phyloP scores from a whole-genome alignment of 2,888 invertebrate species.

The Netelia melanura region DNA sequence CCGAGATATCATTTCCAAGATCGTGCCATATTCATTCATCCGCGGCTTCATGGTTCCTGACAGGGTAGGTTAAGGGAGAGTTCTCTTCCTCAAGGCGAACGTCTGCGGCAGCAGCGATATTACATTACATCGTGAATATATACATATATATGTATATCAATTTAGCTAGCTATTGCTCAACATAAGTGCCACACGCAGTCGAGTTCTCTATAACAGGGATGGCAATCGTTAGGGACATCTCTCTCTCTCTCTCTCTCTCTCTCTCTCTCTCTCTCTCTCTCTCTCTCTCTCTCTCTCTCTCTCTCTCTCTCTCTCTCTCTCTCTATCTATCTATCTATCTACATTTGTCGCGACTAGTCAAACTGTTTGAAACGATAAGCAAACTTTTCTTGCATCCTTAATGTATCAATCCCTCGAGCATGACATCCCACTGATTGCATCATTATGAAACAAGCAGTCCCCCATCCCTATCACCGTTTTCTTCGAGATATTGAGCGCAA shows the following conservation, averaged over 20 bases:
- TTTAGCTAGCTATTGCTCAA: neutral
- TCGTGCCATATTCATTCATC: conserved; percentile 2
- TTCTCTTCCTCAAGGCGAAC: conserved; percentile 27
- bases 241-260: neutral
- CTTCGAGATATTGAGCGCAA: neutral
- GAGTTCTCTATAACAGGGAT: conserved; percentile 5
- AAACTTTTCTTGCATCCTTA: conserved; percentile 38
- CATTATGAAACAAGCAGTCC: conserved; percentile 26
- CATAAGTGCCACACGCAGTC: conserved; percentile 50
- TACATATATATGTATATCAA: neutral
- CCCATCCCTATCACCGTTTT: neutral
- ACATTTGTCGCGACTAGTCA: conserved; percentile 47
- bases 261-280: neutral
- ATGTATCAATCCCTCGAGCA: conserved; percentile 50
- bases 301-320: neutral
- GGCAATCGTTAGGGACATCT: conserved; percentile 37
- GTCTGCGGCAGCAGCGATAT: conserved; percentile 40
- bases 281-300: neutral
- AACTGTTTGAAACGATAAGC: conserved; percentile 11
- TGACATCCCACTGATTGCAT: conserved; percentile 26
- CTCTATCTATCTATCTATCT: neutral
- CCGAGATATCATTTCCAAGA: neutral
- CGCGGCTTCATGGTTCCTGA: conserved; percentile 38
- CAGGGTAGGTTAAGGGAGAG: conserved; percentile 14
- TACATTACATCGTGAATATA: conserved; percentile 22